phyloP scores from a whole-genome alignment of 2,797 vertebrate species.

The Pteronotus mesoamericanus region DNA sequence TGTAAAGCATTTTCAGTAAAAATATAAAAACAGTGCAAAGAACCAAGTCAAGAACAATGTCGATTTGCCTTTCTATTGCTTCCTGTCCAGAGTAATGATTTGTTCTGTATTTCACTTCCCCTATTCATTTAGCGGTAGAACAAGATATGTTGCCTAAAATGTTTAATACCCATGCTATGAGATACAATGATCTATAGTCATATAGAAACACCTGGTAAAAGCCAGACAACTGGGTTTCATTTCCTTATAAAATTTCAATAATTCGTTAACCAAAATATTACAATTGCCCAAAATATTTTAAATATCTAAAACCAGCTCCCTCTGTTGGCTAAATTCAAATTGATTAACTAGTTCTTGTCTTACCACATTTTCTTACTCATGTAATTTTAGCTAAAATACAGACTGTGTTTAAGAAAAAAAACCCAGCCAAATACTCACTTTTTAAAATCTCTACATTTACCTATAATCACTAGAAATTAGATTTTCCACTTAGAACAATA shows the following conservation, averaged over 20 bases:
- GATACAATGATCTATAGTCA: conserved; percentile 15
- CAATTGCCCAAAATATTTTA: conserved; percentile 42
- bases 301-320: conserved; percentile 33
- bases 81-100: conserved; percentile 66
- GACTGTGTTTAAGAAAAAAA: background rate
- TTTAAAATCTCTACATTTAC: background rate
- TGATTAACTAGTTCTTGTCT: conserved; percentile 55
- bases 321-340: conserved; percentile 57
- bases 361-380: conserved; percentile 58
- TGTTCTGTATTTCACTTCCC: conserved; percentile 75
- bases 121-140: conserved; percentile 36
- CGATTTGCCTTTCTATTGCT: conserved; percentile 73
- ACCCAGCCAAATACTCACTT: background rate
- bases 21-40: conserved; percentile 28
- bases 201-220: background rate
- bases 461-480: background rate
- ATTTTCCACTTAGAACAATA: conserved; percentile 7
- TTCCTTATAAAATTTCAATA: conserved; percentile 57
- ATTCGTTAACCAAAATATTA: background rate
- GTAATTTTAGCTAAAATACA: conserved; percentile 36
- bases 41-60: background rate
- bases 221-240: conserved; percentile 44
- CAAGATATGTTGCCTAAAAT: background rate
- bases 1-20: conserved; percentile 46
- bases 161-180: background rate